phyloP scores from a whole-genome alignment of 2,113 vertebrate genomes.

The Takifugu bimaculatus region DNA sequence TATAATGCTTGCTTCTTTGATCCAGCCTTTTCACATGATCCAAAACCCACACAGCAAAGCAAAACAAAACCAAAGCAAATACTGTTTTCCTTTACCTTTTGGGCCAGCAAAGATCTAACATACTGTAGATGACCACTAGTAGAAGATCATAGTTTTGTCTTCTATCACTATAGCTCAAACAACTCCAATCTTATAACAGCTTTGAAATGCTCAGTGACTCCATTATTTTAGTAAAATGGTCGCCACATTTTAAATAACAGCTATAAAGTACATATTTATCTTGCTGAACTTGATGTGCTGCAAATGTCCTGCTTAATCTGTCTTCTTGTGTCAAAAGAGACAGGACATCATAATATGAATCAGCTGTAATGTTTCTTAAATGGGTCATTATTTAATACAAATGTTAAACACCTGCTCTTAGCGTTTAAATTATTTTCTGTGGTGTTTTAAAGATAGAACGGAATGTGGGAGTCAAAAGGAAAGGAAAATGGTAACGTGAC shows the following conservation, averaged over 20 bases:
- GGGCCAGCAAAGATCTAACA: conserved; percentile 12
- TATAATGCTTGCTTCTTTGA: conserved; percentile 28
- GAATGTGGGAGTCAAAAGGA: conserved; percentile 2
- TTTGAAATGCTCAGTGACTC: conserved; percentile 31
- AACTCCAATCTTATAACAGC: conserved; percentile 23
- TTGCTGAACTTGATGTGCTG: conserved; percentile 27
- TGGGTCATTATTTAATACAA: conserved; percentile 9
- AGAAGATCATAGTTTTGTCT: conserved; percentile 41
- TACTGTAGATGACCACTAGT: conserved; percentile 22
- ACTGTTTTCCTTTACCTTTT: conserved; percentile 45
- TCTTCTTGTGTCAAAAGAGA: conserved; percentile 1
- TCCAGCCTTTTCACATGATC: conserved; percentile 21
- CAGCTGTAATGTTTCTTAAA: conserved; percentile 8
- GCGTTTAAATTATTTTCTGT: conserved; percentile 14
- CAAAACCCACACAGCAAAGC: conserved; percentile 30
- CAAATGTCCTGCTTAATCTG: conserved; percentile 17
- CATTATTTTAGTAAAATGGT: conserved; percentile 51
- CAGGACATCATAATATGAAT: conserved; percentile 1
- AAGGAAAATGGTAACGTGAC: neutral
- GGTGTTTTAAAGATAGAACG: neutral
- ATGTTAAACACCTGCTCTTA: conserved; percentile 8
- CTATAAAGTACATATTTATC: conserved; percentile 2
- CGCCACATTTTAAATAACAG: conserved; percentile 40
- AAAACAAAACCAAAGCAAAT: conserved; percentile 43
- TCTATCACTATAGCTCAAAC: conserved; percentile 48